A percentile compares a stretch with the other conserved stretches of the same genome.
Conservation (phyloP, 2,113 vertebrate species). For the Bufo gargarizans region DNA sequence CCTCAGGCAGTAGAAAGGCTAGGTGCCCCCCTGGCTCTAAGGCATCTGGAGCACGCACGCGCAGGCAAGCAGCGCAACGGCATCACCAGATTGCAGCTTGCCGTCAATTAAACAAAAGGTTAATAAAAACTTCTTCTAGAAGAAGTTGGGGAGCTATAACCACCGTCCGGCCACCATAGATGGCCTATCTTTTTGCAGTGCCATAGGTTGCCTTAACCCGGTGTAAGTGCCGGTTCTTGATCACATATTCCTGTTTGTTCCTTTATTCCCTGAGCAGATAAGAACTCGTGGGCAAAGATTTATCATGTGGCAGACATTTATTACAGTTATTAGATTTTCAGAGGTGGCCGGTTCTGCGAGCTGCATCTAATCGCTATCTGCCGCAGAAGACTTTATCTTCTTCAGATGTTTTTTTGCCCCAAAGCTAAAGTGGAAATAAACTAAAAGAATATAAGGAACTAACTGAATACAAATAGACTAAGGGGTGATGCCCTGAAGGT, state of each 20-base stretch:
- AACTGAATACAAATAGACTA: constrained; percentile 18
- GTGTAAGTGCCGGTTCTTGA: neutral
- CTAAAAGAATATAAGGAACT: constrained; percentile 1
- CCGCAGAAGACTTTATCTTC: constrained; percentile 31
- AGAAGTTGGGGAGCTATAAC: neutral
- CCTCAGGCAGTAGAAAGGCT: too few relatives aligned
- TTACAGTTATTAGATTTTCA: constrained; percentile 11
- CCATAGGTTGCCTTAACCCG: neutral
- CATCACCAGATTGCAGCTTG: too few relatives aligned
- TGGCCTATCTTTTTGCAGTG: neutral
- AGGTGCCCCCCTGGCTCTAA: too few relatives aligned
- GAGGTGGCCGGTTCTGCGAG: neutral
- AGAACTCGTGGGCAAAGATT: constrained; percentile 34
- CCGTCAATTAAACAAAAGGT: too few relatives aligned
- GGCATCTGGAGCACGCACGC: too few relatives aligned
- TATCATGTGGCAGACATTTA: constrained; percentile 9
- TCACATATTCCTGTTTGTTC: neutral
- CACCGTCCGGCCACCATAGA: neutral
- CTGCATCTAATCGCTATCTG: constrained; percentile 33
- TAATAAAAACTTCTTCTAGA: too few relatives aligned
- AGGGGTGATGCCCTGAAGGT: constrained; percentile 5
- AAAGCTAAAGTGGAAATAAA: constrained; percentile 25
- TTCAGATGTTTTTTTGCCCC: constrained; percentile 14
- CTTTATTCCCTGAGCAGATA: constrained; percentile 4
- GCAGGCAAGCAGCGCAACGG: too few relatives aligned